phyloP scores from a whole-genome alignment of 2,113 vertebrate species.

The Passer domesticus region DNA sequence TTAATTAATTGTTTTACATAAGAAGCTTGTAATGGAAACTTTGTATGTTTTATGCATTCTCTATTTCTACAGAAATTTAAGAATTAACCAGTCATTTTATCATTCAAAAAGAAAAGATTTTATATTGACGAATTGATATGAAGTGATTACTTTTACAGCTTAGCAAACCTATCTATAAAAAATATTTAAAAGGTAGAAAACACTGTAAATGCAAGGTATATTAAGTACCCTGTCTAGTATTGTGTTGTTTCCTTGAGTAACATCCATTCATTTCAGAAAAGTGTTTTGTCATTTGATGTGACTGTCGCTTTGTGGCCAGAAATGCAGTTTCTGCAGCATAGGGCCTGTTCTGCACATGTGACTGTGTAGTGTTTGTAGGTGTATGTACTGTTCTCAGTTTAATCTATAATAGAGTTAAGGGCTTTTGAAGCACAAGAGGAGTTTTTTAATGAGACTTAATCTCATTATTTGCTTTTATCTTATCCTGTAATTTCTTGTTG shows the following conservation, averaged over 20 bases:
- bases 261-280: background rate
- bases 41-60: background rate
- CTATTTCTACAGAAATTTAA: background rate
- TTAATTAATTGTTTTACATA: background rate
- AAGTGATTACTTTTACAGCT: background rate
- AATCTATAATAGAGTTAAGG: background rate
- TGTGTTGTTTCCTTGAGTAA: background rate
- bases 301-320: background rate
- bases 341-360: fast-evolving
- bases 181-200: background rate
- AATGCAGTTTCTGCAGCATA: background rate
- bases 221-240: background rate
- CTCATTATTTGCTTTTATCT: slow-evolving; percentile 15
- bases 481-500: background rate
- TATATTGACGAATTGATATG: background rate
- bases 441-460: slow-evolving; percentile 10
- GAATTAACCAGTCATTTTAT: background rate
- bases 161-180: background rate
- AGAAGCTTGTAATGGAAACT: background rate
- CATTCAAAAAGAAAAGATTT: background rate
- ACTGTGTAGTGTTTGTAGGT: background rate
- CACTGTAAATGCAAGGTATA: background rate
- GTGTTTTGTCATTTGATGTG: background rate
- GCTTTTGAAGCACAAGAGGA: background rate
- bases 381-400: background rate